A percentile compares a stretch with the other conserved stretches of the same genome.
Evolutionary conservation across 2,888 invertebrate genomes (phyloP).

Genomic region (Nyleta sp.): DNA sequence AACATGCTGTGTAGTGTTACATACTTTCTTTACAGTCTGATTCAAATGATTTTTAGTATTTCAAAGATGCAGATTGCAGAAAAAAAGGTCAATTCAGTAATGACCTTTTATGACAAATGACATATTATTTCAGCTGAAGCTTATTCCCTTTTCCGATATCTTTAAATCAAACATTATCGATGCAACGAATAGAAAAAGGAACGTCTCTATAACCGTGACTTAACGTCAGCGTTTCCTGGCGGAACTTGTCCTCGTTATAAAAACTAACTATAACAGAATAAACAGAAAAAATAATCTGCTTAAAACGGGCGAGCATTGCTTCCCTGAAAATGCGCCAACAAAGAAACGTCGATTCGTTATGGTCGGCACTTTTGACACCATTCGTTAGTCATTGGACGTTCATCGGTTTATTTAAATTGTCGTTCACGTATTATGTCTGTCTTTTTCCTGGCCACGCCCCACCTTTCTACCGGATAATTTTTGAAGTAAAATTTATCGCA

Average conservation of each 20-base stretch:
- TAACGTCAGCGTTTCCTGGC: too few species aligned
- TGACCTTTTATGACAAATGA: too few species aligned
- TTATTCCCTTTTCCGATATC: neutral
- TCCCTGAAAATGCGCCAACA: slow-evolving; percentile 42
- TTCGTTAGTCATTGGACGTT: slow-evolving; percentile 50
- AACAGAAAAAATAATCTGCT: slow-evolving; percentile 56
- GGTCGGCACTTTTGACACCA: slow-evolving; percentile 61
- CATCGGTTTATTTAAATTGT: slow-evolving; percentile 49
- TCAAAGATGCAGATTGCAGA: too few species aligned
- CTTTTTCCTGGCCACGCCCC: slow-evolving; percentile 40
- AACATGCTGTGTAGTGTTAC: too few species aligned
- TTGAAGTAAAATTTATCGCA: slow-evolving; percentile 47
- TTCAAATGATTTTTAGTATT: too few species aligned
- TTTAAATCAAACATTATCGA: neutral
- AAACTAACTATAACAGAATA: too few species aligned
- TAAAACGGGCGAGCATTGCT: slow-evolving; percentile 38
- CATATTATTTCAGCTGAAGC: slow-evolving; percentile 36
- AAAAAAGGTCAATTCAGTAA: too few species aligned
- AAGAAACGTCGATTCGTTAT: slow-evolving; percentile 42
- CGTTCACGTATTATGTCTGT: slow-evolving; percentile 30
- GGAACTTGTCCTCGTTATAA: too few species aligned
- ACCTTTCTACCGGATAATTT: slow-evolving; percentile 40
- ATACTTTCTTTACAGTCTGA: too few species aligned
- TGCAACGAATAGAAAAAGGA: too few species aligned
- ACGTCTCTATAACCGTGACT: neutral